Conservation (phyloP, 1,140 invertebrate species). For the Palaemon carinicauda region DNA sequence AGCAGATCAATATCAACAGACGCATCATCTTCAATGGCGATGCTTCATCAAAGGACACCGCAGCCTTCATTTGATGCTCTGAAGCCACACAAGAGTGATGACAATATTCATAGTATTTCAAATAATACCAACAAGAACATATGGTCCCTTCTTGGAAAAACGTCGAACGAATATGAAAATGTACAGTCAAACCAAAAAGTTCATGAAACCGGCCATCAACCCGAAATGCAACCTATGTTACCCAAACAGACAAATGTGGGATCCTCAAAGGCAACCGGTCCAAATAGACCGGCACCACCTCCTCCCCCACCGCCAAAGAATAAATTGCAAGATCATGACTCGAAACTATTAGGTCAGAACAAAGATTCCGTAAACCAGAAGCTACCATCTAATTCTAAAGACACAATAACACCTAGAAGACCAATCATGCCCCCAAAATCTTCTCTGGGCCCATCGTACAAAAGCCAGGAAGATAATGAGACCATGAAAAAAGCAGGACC, state of each 20-base stretch:
- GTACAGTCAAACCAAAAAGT: background rate
- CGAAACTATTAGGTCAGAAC: background rate
- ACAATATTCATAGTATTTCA: conserved; percentile 2
- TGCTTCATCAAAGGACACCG: background rate
- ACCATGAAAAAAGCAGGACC: too few species aligned
- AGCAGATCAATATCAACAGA: conserved; percentile 23
- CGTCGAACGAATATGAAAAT: too few species aligned
- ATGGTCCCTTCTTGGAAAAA: too few species aligned
- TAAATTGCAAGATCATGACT: background rate
- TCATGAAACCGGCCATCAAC: background rate
- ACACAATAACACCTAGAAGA: too few species aligned
- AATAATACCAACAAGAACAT: background rate
- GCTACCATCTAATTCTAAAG: background rate
- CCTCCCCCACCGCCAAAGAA: background rate
- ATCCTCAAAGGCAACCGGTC: background rate
- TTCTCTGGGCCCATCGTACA: too few species aligned
- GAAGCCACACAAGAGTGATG: conserved; percentile 45
- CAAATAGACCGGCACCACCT: background rate
- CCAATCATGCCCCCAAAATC: too few species aligned
- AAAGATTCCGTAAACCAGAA: background rate
- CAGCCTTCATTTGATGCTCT: background rate
- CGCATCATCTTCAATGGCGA: background rate
- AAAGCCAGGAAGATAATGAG: too few species aligned
- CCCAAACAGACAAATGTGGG: background rate
- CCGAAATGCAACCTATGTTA: background rate